phyloP scores from a whole-genome alignment of 2,888 invertebrate species.

The Eilema caniola region DNA sequence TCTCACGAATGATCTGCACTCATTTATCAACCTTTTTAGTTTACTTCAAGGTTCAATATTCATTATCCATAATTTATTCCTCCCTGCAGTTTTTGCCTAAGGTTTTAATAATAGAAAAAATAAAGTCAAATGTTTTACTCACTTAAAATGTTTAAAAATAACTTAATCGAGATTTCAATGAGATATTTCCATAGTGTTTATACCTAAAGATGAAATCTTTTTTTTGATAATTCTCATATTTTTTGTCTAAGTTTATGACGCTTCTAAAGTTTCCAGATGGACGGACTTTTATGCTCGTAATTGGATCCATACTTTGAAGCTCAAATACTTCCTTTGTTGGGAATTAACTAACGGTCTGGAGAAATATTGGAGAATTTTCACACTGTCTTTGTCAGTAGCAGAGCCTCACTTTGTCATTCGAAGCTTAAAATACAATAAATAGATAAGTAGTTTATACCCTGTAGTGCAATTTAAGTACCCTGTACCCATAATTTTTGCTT shows the following conservation, averaged over 20 bases:
- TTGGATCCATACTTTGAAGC: conserved; percentile 28
- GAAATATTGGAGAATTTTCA: background rate
- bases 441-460: background rate
- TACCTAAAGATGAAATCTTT: conserved; percentile 43
- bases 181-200: conserved; percentile 56
- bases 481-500: background rate
- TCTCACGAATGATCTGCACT: no score
- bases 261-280: conserved; percentile 30
- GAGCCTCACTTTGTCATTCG: background rate
- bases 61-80: background rate
- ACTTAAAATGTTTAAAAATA: conserved; percentile 57
- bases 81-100: background rate
- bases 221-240: conserved; percentile 28
- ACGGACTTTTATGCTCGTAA: conserved; percentile 13
- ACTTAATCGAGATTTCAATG: conserved; percentile 57
- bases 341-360: conserved; percentile 13
- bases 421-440: background rate
- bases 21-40: no score
- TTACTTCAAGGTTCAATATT: no score
- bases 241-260: conserved; percentile 40
- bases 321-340: conserved; percentile 20
- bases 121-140: conserved; percentile 41
- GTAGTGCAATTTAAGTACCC: background rate
- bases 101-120: conserved; percentile 22
- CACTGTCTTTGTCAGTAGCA: background rate